A percentile compares a stretch with the other conserved stretches of the same genome.
Conservation (phyloP, 1,140 invertebrate species). For the Hirudo medicinalis region DNA sequence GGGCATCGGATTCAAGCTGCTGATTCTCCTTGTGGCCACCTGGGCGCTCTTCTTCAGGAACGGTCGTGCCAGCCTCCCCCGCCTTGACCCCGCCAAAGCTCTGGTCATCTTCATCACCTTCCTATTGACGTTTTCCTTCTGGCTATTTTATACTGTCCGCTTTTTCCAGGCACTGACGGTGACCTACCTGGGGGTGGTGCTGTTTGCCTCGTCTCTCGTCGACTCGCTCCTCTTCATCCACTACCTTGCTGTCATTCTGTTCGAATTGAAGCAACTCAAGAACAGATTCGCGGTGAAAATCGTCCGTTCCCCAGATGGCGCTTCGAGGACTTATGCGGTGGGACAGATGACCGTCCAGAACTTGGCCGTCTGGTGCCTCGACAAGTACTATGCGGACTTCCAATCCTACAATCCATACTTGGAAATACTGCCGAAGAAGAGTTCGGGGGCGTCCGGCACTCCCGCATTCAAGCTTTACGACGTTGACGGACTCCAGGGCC, state of each 20-base stretch:
- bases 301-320: conserved; percentile 84
- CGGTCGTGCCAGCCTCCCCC: conserved; percentile 64
- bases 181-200: conserved; percentile 54
- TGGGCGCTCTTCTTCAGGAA: conserved; percentile 58
- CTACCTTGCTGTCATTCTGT: conserved; percentile 77
- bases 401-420: conserved; percentile 90
- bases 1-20: conserved; percentile 76
- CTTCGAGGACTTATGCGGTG: conserved; percentile 55
- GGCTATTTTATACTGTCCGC: conserved; percentile 91
- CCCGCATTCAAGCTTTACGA: conserved; percentile 80
- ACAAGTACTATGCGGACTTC: conserved; percentile 91
- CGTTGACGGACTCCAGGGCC: conserved; percentile 56
- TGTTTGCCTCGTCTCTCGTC: conserved; percentile 73
- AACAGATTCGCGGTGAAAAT: conserved; percentile 77
- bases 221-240: conserved; percentile 89
- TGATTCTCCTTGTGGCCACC: conserved; percentile 76
- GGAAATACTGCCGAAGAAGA: conserved; percentile 30
- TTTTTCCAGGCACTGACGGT: conserved; percentile 45
- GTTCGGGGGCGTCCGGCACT: conserved; percentile 43
- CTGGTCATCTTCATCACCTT: conserved; percentile 75
- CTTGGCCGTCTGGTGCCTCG: conserved; percentile 80
- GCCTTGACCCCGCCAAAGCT: conserved; percentile 78
- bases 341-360: conserved; percentile 86
- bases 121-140: conserved; percentile 84
- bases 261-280: conserved; percentile 79